These are phyloP conservation scores for Ectobius pallidus DNA, from an alignment of 2,888 invertebrate genomes.

Conservation along the genomic window DNA sequence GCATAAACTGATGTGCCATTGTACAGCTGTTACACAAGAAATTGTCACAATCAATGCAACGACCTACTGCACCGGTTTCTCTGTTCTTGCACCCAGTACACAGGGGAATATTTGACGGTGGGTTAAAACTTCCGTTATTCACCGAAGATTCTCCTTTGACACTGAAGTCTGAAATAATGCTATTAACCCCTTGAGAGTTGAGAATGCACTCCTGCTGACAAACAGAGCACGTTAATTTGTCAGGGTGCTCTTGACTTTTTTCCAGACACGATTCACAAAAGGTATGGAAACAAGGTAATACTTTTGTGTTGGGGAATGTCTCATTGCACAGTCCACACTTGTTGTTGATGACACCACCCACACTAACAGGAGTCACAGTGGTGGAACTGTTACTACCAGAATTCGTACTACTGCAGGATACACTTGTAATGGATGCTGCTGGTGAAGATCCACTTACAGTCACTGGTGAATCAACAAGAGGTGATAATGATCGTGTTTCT, in stretches of 20 bases:
- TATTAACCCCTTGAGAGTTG: constrained; percentile 64
- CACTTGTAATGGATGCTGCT: constrained; percentile 27
- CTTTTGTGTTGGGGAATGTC: constrained; percentile 74
- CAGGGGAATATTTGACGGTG: constrained; percentile 59
- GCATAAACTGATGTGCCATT: constrained; percentile 99
- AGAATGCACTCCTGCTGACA: constrained; percentile 61
- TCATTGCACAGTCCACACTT: constrained; percentile 76
- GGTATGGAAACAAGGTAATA: constrained; percentile 81
- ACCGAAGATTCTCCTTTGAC: constrained; percentile 56
- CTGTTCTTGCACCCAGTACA: constrained; percentile 98
- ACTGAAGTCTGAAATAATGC: constrained; percentile 70
- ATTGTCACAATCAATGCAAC: constrained; percentile 96
- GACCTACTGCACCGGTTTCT: constrained; percentile 92
- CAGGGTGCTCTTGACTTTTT: constrained; percentile 63
- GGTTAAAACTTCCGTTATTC: constrained; percentile 54
- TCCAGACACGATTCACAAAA: constrained; percentile 85
- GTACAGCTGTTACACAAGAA: constrained; percentile 97
- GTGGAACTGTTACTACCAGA: constrained; percentile 31
- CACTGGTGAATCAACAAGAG: constrained; percentile 68
- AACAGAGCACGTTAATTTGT: constrained; percentile 77
- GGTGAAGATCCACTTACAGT: constrained; percentile 77
- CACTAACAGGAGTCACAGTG: constrained; percentile 33
- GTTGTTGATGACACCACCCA: constrained; percentile 39
- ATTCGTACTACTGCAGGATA: constrained; percentile 33
- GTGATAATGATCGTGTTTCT: constrained; percentile 70